Evolutionary conservation across 2,113 vertebrate genomes (phyloP), one percentile per base, ranked within the genome.

Genomic region (Lampris megalopsis): DNA sequence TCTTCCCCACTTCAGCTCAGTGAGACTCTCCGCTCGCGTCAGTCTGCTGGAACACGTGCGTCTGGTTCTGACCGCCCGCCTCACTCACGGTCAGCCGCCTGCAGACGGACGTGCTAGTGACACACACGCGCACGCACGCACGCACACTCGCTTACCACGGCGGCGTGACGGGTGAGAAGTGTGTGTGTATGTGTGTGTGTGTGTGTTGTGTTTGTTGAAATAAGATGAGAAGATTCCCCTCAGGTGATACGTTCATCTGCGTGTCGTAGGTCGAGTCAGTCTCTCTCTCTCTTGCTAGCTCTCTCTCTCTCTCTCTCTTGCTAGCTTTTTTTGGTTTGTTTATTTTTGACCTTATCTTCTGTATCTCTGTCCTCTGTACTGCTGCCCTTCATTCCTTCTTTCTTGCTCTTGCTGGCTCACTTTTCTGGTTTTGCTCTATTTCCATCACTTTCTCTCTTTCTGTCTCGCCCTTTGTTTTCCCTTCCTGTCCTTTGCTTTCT

Each of bases 221-320:
- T 90, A 91, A 93, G 86, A 83, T 83, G 88, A 93, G 91, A 88
- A 90, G 77, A 92, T 91, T 91, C 87, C 88, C 92, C 90, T 90
- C 86, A 88, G 92, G 91, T 93, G 91, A 92, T 92, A 85, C 90
- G 88, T 90, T 92, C 86, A 91, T 93, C 91, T 92, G 88, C 75
- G 81, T 77, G 73, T 88, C 80, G 68, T 81, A 36, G 75, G 54
- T 77, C 71, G 71, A 65, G 54, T 78, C 42, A 49, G 37, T 70
- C 36, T n/a, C 24, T 59, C 10, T 10, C 36, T 41, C 35, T 35
- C 24, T 60, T 48, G 10, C 9, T 52, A 64, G 74, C 24, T 63
- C n/a, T 63, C 9, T 63, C 49, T 53, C 54, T 67, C 65, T 73
- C 72, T 38, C 63, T 68, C 69, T 73, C 24, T 24, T 24, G 24